Evolutionary conservation across 1,140 invertebrate species (phyloP).

Genomic region (Maniola jurtina): DNA sequence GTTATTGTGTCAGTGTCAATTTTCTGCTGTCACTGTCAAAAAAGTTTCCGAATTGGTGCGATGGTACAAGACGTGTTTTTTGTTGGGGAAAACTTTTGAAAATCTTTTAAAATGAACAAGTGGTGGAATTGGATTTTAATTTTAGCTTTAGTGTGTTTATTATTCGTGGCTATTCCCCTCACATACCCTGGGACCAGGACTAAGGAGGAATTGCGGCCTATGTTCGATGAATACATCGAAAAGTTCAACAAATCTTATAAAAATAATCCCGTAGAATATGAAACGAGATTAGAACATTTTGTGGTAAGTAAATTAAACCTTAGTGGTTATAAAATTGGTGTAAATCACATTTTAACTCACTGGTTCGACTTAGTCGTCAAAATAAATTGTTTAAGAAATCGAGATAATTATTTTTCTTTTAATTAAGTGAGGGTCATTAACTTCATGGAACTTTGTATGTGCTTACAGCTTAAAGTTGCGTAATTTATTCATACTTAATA

Average conservation of each 20-base stretch:
- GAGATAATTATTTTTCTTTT: too few species aligned
- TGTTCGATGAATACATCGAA: slow-evolving; percentile 82
- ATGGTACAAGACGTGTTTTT: neutral
- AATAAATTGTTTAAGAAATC: too few species aligned
- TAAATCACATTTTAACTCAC: too few species aligned
- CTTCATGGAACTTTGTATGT: too few species aligned
- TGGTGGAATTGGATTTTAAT: slow-evolving; percentile 67
- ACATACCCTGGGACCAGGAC: slow-evolving; percentile 37
- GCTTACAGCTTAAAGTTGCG: too few species aligned
- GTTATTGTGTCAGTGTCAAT: neutral
- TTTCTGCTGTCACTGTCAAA: slow-evolving; percentile 1
- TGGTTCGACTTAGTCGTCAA: too few species aligned
- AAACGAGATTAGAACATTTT: slow-evolving; percentile 81
- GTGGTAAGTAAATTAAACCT: slow-evolving; percentile 76
- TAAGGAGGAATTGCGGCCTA: slow-evolving; percentile 57
- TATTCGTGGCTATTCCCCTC: slow-evolving; percentile 63
- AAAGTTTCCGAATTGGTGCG: neutral
- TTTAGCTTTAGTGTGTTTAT: slow-evolving; percentile 54
- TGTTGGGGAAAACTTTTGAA: slow-evolving; percentile 25
- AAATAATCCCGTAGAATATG: slow-evolving; percentile 79
- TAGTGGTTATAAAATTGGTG: too few species aligned
- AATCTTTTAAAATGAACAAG: slow-evolving; percentile 56
- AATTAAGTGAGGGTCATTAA: too few species aligned
- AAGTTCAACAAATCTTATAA: slow-evolving; percentile 85
- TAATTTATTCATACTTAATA: too few species aligned